Evolutionary conservation across 2,888 invertebrate genomes (phyloP).

Genomic region (Sinopyrophorus schimmeli): DNA sequence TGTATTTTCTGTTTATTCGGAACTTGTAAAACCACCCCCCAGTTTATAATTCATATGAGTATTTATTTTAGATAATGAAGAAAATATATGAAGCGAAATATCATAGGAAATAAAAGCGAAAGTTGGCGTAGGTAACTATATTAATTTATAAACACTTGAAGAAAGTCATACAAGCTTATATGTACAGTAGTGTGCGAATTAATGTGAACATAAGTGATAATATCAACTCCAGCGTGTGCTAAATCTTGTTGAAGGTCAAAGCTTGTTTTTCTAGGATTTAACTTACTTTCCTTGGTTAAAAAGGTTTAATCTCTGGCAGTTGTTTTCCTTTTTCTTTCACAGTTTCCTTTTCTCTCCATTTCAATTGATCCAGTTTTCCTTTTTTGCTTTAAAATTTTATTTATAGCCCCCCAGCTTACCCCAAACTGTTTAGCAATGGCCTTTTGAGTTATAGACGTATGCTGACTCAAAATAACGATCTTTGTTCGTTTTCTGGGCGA

Average conservation of each 20-base stretch:
- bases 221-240: not conserved
- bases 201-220: too few relatives aligned
- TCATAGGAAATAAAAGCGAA: too few relatives aligned
- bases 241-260: conserved; percentile 2
- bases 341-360: not conserved
- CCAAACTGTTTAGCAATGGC: conserved; percentile 9
- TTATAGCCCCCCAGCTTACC: conserved; percentile 1
- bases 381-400: conserved; percentile 8
- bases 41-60: too few relatives aligned
- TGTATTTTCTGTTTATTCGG: too few relatives aligned
- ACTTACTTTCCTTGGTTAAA: not conserved
- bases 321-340: conserved; percentile 7
- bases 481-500: not conserved
- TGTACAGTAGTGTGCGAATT: too few relatives aligned
- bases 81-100: too few relatives aligned
- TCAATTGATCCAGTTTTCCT: not conserved
- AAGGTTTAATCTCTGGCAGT: not conserved
- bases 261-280: conserved; percentile 3
- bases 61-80: too few relatives aligned
- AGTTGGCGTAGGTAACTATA: too few relatives aligned
- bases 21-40: too few relatives aligned
- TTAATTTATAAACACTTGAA: too few relatives aligned
- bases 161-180: too few relatives aligned
- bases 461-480: not conserved
- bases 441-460: conserved; percentile 12